Conservation (phyloP, 2,113 vertebrate genomes). For the Chunga burmeisteri region DNA sequence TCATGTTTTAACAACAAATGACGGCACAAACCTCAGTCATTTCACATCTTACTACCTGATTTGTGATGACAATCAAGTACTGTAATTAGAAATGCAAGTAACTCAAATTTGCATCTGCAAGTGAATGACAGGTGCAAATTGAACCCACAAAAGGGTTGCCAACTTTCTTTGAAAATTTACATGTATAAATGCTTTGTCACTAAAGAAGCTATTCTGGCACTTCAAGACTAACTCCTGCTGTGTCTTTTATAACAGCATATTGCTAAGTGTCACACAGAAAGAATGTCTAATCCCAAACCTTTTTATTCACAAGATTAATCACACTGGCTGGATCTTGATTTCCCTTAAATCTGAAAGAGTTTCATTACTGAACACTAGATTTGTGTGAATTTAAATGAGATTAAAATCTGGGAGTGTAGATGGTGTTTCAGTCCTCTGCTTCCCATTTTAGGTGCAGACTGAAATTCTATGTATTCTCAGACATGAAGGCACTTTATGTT, state of each 20-base stretch:
- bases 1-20: constrained; percentile 35
- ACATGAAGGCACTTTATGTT: background rate
- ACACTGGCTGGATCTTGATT: constrained; percentile 31
- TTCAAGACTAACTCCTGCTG: constrained; percentile 39
- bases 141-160: constrained; percentile 45
- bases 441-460: background rate
- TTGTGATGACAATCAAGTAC: constrained; percentile 48
- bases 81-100: constrained; percentile 53
- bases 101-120: constrained; percentile 42
- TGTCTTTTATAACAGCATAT: constrained; percentile 36
- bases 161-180: constrained; percentile 48
- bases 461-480: background rate
- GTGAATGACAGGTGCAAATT: constrained; percentile 56
- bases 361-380: background rate
- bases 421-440: background rate
- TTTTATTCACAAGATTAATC: constrained; percentile 46
- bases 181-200: constrained; percentile 56
- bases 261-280: constrained; percentile 38
- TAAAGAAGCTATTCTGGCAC: constrained; percentile 38
- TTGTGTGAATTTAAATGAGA: constrained; percentile 14
- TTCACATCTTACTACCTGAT: constrained; percentile 47
- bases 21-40: background rate
- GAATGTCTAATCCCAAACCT: constrained; percentile 39
- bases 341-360: constrained; percentile 20
- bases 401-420: background rate